These are phyloP conservation scores for Neostethus bicornis DNA, from an alignment of 2,797 vertebrate genomes.

Conservation along the genomic window DNA sequence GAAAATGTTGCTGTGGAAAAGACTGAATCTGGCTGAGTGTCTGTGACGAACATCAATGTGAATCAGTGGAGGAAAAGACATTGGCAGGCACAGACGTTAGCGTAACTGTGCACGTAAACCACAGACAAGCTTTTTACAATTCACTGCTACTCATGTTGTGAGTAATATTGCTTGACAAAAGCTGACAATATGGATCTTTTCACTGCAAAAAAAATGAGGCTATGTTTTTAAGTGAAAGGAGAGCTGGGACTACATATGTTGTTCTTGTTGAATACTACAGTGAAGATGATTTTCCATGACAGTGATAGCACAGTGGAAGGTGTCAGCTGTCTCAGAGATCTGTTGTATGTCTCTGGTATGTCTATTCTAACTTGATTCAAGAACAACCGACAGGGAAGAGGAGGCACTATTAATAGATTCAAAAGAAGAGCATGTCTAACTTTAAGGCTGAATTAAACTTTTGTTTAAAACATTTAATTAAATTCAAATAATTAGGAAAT, in stretches of 20 bases:
- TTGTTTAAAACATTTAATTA: no score
- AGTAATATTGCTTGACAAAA: slow-evolving; percentile 12
- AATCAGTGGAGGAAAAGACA: slow-evolving; percentile 32
- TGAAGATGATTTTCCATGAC: background rate
- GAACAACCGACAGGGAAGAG: background rate
- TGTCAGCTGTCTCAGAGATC: background rate
- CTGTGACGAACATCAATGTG: slow-evolving; percentile 45
- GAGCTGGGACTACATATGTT: background rate
- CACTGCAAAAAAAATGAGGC: background rate
- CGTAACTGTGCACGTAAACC: slow-evolving; percentile 37
- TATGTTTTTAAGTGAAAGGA: background rate
- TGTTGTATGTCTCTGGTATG: background rate
- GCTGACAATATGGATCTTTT: slow-evolving; percentile 14
- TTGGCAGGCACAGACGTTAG: slow-evolving; percentile 45
- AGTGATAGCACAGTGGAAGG: background rate
- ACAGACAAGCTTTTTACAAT: slow-evolving; percentile 15
- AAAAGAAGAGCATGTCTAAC: no score
- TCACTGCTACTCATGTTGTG: slow-evolving; percentile 7
- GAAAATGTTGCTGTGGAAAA: slow-evolving; percentile 54
- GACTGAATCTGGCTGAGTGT: slow-evolving; percentile 38
- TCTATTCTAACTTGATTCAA: background rate
- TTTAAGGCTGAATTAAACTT: no score
- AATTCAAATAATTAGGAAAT: no score
- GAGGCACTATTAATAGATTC: no score
- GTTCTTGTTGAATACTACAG: background rate